Base-by-base conservation (phyloP, 2,113 vertebrate species). In the Callocephalon fimbriatum region DNA sequence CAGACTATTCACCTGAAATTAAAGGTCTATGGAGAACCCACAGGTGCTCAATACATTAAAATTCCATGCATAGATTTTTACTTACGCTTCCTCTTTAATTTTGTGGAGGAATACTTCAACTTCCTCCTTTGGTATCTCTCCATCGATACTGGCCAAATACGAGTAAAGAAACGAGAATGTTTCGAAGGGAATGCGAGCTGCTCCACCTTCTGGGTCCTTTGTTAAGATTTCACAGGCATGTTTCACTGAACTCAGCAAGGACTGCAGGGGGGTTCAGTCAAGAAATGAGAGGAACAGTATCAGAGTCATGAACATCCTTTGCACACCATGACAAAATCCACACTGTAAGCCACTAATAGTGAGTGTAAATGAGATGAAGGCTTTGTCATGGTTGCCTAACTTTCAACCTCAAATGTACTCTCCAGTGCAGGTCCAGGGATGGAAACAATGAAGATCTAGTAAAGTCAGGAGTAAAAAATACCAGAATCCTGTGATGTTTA, bases 141-240 rank as follows among this genome's bases (percentile, higher is more conserved):
- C 95, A 14, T 99, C 99, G 6, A 99, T 87, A 5, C 51, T 4
- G 38, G 98, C 97, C 97, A 99, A 96, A 94, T 99, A 99, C 0
- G 83, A 98, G 97, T 99, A 99, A n/a, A 99, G 93, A 35, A 91
- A 97, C 0, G 88, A 89, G 87, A 99, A 99, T 0, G 95, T 98
- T 66, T 97, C 61, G 0, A 99, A 99, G 1, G 99, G 98, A 90
- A 99, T 97, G 9, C 95, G 97, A 3, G 99, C 98, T 0, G 98
- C 96, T 53, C 98, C 99, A 0, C 99, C 99, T 51, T 98, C 98
- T 8, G 98, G 98, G 48, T 99, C 99, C 2, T 90, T 50, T 1
- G 98, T 99, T 88, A 99, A 98, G 95, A 99, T 98, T 97, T 99
- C 98, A 0, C 99, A 99, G 35, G 98, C 98, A 29, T 98, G 90